A percentile compares a stretch with the other conserved stretches of the same genome.
Evolutionary conservation across 2,888 invertebrate species (phyloP).

Genomic region (Nebria salina): DNA sequence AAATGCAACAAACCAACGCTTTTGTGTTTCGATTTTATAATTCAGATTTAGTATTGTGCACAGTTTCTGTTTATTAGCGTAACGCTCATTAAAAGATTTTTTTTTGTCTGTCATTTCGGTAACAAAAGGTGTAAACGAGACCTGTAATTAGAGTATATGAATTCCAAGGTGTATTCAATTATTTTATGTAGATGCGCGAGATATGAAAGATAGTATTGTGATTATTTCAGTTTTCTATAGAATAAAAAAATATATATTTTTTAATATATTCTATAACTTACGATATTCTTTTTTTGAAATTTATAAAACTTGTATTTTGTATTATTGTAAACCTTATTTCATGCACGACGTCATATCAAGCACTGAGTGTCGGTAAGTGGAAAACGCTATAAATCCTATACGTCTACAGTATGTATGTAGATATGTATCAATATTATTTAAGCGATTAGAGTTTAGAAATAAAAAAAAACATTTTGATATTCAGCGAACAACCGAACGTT

Average conservation of each 20-base stretch:
- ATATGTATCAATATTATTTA: not conserved
- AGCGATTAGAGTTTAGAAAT: not conserved
- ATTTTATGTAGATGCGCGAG: not conserved
- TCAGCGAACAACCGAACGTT: conserved; percentile 5
- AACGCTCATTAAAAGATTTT: not conserved
- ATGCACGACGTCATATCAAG: no score
- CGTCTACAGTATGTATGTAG: no score
- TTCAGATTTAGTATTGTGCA: not conserved
- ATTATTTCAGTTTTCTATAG: not conserved
- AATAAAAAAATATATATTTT: not conserved
- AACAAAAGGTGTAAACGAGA: not conserved
- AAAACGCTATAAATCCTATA: no score
- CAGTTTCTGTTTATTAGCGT: not conserved
- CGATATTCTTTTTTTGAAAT: no score
- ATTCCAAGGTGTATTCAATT: not conserved
- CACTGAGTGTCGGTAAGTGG: no score
- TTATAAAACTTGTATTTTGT: no score
- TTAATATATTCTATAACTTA: no score
- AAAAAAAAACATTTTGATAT: conserved; percentile 5
- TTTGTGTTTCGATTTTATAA: not conserved
- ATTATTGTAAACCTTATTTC: no score
- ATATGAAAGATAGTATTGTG: not conserved
- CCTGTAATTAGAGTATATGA: not conserved
- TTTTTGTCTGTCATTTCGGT: not conserved
- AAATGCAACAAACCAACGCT: not conserved